Evolutionary conservation across 2,797 vertebrate species (phyloP).

Genomic region (Babyrousa celebensis): DNA sequence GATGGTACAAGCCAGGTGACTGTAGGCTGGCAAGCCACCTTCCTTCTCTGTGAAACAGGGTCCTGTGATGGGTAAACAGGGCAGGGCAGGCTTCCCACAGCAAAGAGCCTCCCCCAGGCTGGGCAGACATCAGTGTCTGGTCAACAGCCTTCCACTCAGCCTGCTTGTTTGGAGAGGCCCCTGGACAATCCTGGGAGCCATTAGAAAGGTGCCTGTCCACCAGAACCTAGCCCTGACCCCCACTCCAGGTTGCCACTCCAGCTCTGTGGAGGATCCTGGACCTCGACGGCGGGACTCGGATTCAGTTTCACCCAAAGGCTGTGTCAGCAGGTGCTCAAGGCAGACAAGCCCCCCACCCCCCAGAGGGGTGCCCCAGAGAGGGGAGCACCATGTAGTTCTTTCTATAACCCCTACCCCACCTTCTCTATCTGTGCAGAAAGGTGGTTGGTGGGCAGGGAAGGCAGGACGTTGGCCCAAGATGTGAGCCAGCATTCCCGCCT

Average conservation of each 20-base stretch:
- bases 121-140: no score
- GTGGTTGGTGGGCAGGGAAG: neutral
- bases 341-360: neutral
- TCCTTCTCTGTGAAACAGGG: neutral
- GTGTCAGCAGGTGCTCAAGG: neutral
- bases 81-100: rapidly evolving
- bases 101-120: no score
- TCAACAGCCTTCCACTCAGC: neutral
- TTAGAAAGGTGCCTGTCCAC: neutral
- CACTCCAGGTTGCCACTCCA: no score
- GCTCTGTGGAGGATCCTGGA: neutral
- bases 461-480: rapidly evolving
- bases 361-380: no score
- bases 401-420: neutral
- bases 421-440: neutral
- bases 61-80: rapidly evolving
- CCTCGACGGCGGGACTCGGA: no score
- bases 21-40: rapidly evolving
- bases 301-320: neutral
- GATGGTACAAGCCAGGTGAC: rapidly evolving
- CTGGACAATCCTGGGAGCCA: neutral
- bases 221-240: neutral
- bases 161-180: neutral
- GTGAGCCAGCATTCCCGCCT: rapidly evolving
- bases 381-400: neutral